These are phyloP conservation scores for Oreohelix idahoensis DNA, from an alignment of 1,140 invertebrate species.

Conservation along the genomic window DNA sequence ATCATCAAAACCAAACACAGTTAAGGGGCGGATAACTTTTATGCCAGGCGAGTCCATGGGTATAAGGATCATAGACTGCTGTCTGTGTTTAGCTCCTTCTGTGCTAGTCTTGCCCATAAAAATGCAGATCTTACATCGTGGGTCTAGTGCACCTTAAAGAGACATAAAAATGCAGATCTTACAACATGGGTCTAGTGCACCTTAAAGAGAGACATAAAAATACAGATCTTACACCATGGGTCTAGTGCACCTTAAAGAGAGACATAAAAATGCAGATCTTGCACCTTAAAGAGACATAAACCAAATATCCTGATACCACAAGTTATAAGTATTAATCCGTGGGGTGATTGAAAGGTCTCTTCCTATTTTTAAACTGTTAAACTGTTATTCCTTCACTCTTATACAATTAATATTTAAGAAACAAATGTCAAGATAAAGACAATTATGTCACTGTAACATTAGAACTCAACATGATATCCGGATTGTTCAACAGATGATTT, in stretches of 20 bases:
- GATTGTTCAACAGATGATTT: no score
- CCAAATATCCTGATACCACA: no score
- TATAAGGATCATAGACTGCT: slow-evolving; percentile 75
- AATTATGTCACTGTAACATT: no score
- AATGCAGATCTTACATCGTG: slow-evolving; percentile 73
- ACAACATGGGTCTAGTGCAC: slow-evolving; percentile 73
- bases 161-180: slow-evolving; percentile 75
- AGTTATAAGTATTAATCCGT: no score
- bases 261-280: no score
- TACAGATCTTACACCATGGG: slow-evolving; percentile 72
- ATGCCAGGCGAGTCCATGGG: slow-evolving; percentile 74
- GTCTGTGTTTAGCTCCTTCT: slow-evolving; percentile 60
- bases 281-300: no score
- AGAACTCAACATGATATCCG: no score
- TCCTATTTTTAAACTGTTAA: no score
- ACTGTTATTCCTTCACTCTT: no score
- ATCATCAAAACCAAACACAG: slow-evolving; percentile 73
- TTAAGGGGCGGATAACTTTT: slow-evolving; percentile 71
- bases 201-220: slow-evolving; percentile 76
- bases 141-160: slow-evolving; percentile 71
- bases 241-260: slow-evolving; percentile 73
- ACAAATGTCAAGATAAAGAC: no score
- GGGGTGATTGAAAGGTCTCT: no score
- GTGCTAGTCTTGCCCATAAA: slow-evolving; percentile 74
- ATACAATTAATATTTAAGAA: no score